These are phyloP conservation scores for Chaunax sp. DNA, from an alignment of 2,797 vertebrate species.

Conservation along the genomic window DNA sequence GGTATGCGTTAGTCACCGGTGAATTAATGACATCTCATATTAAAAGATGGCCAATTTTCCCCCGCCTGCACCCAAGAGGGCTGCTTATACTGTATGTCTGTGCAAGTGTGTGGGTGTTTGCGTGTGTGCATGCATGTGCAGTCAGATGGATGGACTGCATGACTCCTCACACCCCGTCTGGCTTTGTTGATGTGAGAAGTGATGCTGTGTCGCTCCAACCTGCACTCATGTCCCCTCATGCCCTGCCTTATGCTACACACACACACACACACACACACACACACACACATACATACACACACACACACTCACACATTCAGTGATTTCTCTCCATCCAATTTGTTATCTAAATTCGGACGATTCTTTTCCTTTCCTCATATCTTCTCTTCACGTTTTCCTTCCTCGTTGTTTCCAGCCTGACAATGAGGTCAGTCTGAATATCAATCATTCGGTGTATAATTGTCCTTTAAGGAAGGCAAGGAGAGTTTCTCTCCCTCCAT, in stretches of 20 bases:
- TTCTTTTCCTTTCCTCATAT: not conserved
- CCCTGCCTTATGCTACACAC: conserved; percentile 27
- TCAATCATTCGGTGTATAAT: conserved; percentile 77
- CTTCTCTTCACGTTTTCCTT: conserved; percentile 20
- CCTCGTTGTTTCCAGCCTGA: conserved; percentile 61
- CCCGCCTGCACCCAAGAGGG: conserved; percentile 17
- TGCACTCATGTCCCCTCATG: conserved; percentile 44
- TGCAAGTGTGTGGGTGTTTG: conserved; percentile 19
- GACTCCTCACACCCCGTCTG: conserved; percentile 66
- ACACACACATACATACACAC: conserved; percentile 3
- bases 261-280: conserved; percentile 25
- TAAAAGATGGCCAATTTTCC: conserved; percentile 57
- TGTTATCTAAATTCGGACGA: conserved; percentile 28
- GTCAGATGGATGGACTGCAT: conserved; percentile 70
- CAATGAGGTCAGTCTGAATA: conserved; percentile 75
- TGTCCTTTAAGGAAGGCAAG: conserved; percentile 81
- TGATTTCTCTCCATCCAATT: conserved; percentile 57
- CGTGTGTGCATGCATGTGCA: conserved; percentile 31
- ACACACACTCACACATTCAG: conserved; percentile 31
- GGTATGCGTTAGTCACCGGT: conserved; percentile 53
- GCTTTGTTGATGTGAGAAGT: conserved; percentile 73
- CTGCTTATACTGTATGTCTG: conserved; percentile 8
- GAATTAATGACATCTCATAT: conserved; percentile 59
- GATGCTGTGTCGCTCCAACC: conserved; percentile 57
- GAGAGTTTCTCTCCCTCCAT: conserved; percentile 73